A percentile compares a stretch with the other conserved stretches of the same genome.
phyloP scores from a whole-genome alignment of 2,113 vertebrate genomes.

The Gasterosteus nipponicus region DNA sequence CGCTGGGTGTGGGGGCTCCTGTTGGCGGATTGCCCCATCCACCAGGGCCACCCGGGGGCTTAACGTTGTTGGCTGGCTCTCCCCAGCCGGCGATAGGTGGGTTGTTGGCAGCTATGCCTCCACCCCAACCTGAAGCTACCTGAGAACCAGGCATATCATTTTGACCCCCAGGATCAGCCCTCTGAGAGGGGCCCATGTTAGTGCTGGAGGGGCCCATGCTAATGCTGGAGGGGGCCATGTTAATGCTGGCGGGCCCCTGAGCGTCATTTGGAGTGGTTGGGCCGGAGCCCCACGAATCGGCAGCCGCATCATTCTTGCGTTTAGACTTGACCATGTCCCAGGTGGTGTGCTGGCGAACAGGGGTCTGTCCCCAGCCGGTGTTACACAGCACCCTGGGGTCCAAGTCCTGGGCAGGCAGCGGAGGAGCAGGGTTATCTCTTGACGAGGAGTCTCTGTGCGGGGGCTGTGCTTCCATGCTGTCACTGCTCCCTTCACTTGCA shows the following conservation, averaged over 20 bases:
- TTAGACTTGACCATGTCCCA: slow-evolving; percentile 93
- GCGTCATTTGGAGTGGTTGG: slow-evolving; percentile 63
- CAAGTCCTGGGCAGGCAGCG: slow-evolving; percentile 91
- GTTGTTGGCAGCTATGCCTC: slow-evolving; percentile 75
- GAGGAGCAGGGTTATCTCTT: slow-evolving; percentile 79
- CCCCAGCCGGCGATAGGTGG: slow-evolving; percentile 81
- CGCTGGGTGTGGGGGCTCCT: slow-evolving; percentile 80
- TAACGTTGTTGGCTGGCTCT: slow-evolving; percentile 86
- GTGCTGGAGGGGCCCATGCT: slow-evolving; percentile 58
- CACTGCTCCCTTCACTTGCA: slow-evolving; percentile 90
- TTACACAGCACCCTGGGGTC: slow-evolving; percentile 97
- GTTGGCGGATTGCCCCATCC: slow-evolving; percentile 87
- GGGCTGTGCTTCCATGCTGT: slow-evolving; percentile 85
- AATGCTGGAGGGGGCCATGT: slow-evolving; percentile 66
- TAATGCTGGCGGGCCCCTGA: slow-evolving; percentile 68
- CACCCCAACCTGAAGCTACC: slow-evolving; percentile 93
- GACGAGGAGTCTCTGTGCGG: slow-evolving; percentile 76
- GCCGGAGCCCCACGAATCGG: slow-evolving; percentile 91
- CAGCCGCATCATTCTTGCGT: slow-evolving; percentile 88
- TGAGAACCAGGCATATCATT: slow-evolving; percentile 90
- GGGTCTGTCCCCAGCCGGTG: slow-evolving; percentile 98
- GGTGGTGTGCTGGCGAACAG: slow-evolving; percentile 95
- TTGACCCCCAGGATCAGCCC: slow-evolving; percentile 89
- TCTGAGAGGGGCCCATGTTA: slow-evolving; percentile 79
- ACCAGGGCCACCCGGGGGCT: slow-evolving; percentile 85